Conservation (phyloP, 2,797 vertebrate species). For the Hippocampus kuda region DNA sequence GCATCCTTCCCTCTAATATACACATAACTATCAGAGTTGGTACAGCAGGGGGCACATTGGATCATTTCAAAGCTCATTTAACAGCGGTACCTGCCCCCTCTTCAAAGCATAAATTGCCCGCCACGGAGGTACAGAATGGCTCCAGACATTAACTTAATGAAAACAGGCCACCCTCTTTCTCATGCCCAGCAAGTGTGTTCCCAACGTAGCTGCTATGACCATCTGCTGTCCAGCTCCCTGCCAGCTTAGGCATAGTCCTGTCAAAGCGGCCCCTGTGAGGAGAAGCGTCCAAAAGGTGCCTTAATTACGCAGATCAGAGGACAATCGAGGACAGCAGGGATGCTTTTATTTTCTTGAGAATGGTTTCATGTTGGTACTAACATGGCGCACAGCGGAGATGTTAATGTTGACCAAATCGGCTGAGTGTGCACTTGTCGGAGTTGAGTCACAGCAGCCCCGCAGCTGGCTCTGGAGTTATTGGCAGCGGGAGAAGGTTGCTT, state of each 20-base stretch:
- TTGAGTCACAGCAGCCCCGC: slow-evolving; percentile 48
- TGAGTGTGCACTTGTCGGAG: slow-evolving; percentile 50
- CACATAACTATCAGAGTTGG: slow-evolving; percentile 37
- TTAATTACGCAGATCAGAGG: slow-evolving; percentile 51
- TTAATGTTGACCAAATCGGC: slow-evolving; percentile 48
- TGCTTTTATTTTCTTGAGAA: slow-evolving; percentile 9
- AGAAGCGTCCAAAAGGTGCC: slow-evolving; percentile 46
- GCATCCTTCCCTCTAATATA: slow-evolving; percentile 35
- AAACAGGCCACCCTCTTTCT: slow-evolving; percentile 69
- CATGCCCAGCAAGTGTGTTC: slow-evolving; percentile 56
- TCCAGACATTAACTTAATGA: slow-evolving; percentile 76
- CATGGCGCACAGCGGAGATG: slow-evolving; percentile 29
- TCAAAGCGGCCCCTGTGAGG: slow-evolving; percentile 53
- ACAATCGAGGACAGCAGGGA: slow-evolving; percentile 44
- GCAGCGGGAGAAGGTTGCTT: slow-evolving; percentile 47
- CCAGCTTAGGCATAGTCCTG: slow-evolving; percentile 66
- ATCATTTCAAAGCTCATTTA: slow-evolving; percentile 73
- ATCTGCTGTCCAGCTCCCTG: slow-evolving; percentile 69
- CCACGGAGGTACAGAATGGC: slow-evolving; percentile 54
- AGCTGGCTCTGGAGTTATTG: slow-evolving; percentile 57
- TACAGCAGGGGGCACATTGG: slow-evolving; percentile 58
- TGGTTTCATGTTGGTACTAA: slow-evolving; percentile 23
- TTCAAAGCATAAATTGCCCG: slow-evolving; percentile 64
- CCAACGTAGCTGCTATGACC: slow-evolving; percentile 49
- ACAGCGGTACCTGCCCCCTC: slow-evolving; percentile 60